phyloP scores from a whole-genome alignment of 1,140 invertebrate genomes.

The Capitella teleta region DNA sequence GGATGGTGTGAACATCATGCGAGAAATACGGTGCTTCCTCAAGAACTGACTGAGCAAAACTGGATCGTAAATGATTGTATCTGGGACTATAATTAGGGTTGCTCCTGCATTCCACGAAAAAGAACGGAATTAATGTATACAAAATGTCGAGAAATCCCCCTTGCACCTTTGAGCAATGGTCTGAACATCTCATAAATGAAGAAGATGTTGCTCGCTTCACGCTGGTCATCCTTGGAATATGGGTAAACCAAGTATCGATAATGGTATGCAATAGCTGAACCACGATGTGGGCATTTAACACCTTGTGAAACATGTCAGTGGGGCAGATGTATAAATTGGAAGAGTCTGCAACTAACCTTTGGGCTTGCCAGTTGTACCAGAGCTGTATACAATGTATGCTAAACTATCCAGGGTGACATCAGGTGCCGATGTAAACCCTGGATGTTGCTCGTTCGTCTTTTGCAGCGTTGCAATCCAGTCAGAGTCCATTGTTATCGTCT shows the following conservation, averaged over 20 bases:
- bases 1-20: constrained; percentile 44
- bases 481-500: constrained; percentile 8
- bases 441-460: constrained; percentile 12
- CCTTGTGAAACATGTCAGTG: constrained; percentile 26
- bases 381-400: constrained; percentile 46
- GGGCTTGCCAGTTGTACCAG: constrained; percentile 49
- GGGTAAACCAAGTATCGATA: constrained; percentile 36
- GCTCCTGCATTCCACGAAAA: constrained; percentile 28
- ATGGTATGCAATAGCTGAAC: constrained; percentile 42
- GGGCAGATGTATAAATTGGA: too few species aligned
- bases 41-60: constrained; percentile 32
- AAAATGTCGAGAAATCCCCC: too few species aligned
- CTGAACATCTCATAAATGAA: constrained; percentile 45
- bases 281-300: constrained; percentile 43
- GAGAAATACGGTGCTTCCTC: constrained; percentile 32
- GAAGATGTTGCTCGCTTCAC: constrained; percentile 44
- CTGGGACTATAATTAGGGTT: constrained; percentile 39
- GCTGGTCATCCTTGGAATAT: constrained; percentile 33
- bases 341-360: too few species aligned
- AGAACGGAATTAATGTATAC: too few species aligned
- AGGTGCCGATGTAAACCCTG: constrained; percentile 5
- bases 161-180: constrained; percentile 41
- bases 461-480: constrained; percentile 23
- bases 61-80: constrained; percentile 42
- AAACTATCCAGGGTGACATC: constrained; percentile 35